Evolutionary conservation across 2,888 invertebrate genomes (phyloP).

Genomic region (Zaprionus lineosus): DNA sequence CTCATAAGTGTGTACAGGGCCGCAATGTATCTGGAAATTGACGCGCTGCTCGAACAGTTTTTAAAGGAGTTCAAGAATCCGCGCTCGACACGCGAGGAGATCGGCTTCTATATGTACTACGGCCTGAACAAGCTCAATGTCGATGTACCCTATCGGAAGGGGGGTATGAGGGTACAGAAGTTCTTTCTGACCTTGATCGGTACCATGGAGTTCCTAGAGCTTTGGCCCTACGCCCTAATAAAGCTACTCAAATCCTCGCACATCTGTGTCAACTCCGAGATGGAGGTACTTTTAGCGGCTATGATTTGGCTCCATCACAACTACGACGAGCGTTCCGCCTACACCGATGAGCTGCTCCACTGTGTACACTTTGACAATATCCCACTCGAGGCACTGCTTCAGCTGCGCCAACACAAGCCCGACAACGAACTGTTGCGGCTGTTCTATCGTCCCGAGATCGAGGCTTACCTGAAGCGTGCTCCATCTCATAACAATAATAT

Average conservation of each 20-base stretch:
- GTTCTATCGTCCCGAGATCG: constrained; percentile 14
- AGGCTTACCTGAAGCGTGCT: background rate
- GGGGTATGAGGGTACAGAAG: constrained; percentile 30
- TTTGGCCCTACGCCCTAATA: constrained; percentile 16
- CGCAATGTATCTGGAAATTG: constrained; percentile 17
- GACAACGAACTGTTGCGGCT: background rate
- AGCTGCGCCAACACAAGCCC: constrained; percentile 1
- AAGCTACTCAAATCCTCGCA: constrained; percentile 16
- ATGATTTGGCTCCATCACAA: constrained; percentile 26
- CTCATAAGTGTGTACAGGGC: constrained; percentile 30
- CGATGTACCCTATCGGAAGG: background rate
- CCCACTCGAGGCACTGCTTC: constrained; percentile 14
- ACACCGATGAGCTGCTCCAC: constrained; percentile 5
- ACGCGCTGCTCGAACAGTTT: constrained; percentile 27
- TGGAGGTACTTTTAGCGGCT: constrained; percentile 35
- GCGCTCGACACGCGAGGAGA: constrained; percentile 25
- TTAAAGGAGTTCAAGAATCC: constrained; percentile 12
- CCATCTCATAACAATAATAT: constrained; percentile 3
- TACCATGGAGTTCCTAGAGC: constrained; percentile 1
- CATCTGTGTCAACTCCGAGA: constrained; percentile 42
- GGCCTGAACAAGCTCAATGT: constrained; percentile 17
- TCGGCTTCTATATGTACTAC: constrained; percentile 36
- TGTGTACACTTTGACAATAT: constrained; percentile 30
- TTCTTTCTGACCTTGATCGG: constrained; percentile 33
- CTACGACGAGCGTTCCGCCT: background rate